Base-by-base conservation (phyloP, 2,888 invertebrate species). In the Branchipolynoe longqiensis region DNA sequence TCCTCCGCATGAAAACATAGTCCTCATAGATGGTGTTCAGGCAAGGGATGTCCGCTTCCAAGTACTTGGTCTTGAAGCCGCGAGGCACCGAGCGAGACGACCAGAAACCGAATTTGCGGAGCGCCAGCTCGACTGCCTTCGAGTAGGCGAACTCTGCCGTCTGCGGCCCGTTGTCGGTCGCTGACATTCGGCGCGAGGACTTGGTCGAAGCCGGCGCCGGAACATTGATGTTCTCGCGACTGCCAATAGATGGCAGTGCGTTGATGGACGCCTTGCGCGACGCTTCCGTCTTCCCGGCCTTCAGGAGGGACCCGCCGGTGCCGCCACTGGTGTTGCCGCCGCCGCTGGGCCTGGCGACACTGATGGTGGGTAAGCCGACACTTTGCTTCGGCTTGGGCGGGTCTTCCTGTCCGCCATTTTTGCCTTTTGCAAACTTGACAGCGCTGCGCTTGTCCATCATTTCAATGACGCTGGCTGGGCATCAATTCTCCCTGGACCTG, bases 371-470 rank as follows among this genome's bases (percentile, higher is more conserved):
- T 12, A 78, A 48, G 1, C 73, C 73, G 12, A 40, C 2, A 33
- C 22, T 40, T 22, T 36, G 14, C 36, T 38, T 73, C 0, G 73
- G 2, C 12, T 41, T 48, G 25, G 69, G 33, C 18, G 38, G 69
- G 36, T 33, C 14, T 22, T 69, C 69, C 69, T 69, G 69, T 4
- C 38, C 69, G 22, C 38, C 38, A 69, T 69, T 69, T 33, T 48
- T 78, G 48, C 78, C 78, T 25, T 78, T 78, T 25, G 78, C 78
- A 33, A 78, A 78, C 48, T 78, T 78, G 48, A 78, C 78, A 3
- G 25, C 78, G 25, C 31, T 62, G 8, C 62, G 62, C 48, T 41
- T 78, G 48, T 78, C 78, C 78, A 78, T 78, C 31, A n/a, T n/a
- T n/a, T n/a, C n/a, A n/a, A n/a, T n/a, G n/a, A n/a, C n/a, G n/a